phyloP scores from a whole-genome alignment of 2,797 vertebrate species.

The Rostrhamus sociabilis region DNA sequence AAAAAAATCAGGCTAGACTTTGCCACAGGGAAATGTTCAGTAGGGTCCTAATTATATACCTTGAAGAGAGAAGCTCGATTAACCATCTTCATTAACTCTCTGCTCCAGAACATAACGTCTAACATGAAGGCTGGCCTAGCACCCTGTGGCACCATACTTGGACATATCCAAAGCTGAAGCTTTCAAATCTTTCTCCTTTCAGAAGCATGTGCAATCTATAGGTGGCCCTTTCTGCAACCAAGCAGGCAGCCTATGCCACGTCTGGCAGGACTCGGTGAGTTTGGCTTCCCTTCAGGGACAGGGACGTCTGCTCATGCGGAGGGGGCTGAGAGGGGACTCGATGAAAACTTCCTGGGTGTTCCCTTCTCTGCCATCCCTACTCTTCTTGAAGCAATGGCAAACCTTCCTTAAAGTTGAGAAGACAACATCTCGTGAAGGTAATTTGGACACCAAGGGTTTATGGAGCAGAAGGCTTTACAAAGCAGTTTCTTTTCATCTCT shows the following conservation, averaged over 20 bases:
- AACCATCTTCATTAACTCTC: neutral
- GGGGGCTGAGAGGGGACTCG: accelerated
- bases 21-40: neutral
- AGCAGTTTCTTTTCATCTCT: neutral
- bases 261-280: accelerated
- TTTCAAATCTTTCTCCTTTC: neutral
- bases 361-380: neutral
- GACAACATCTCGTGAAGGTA: neutral
- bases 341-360: neutral
- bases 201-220: neutral
- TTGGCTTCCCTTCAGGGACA: neutral
- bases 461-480: neutral
- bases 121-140: neutral
- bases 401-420: neutral
- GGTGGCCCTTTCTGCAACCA: neutral
- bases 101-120: neutral
- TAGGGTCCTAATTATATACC: neutral
- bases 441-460: neutral
- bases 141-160: neutral
- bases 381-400: neutral
- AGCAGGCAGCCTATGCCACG: neutral
- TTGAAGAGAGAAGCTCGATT: neutral
- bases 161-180: neutral
- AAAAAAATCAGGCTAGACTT: neutral
- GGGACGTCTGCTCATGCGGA: accelerated